Evolutionary conservation across 1,140 invertebrate species (phyloP).

Genomic region (Phthorimaea operculella): DNA sequence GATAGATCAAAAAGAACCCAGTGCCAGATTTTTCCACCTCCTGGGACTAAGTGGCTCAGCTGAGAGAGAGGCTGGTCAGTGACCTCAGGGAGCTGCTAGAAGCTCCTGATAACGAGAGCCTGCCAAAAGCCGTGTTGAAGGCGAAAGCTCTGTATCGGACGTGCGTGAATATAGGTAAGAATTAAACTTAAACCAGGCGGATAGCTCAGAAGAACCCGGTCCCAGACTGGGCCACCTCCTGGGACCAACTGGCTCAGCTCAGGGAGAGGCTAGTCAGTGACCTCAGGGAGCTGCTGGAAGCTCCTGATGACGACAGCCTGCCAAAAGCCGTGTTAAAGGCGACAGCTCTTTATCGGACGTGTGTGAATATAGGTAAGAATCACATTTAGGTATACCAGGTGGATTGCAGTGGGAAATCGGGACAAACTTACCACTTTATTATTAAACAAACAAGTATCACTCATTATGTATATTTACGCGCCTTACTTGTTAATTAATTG

Average conservation of each 20-base stretch:
- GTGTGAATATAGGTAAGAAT: conserved; percentile 65
- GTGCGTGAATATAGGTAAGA: conserved; percentile 73
- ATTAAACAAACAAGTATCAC: too few relatives aligned
- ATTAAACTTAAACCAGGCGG: conserved; percentile 69
- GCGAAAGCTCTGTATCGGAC: conserved; percentile 72
- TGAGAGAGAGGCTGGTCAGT: conserved; percentile 68
- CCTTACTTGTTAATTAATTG: too few relatives aligned
- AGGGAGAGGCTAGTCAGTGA: conserved; percentile 69
- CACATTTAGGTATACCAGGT: too few relatives aligned
- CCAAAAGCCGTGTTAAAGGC: conserved; percentile 70
- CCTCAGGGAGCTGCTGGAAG: conserved; percentile 71
- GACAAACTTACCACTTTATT: too few relatives aligned
- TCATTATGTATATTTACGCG: too few relatives aligned
- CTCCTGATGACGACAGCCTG: conserved; percentile 52
- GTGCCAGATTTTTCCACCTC: conserved; percentile 75
- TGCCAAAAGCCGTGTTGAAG: conserved; percentile 67
- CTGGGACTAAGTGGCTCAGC: conserved; percentile 74
- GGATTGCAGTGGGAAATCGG: too few relatives aligned
- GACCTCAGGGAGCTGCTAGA: conserved; percentile 72
- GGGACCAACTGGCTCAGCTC: conserved; percentile 61
- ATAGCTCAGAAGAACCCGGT: conserved; percentile 74
- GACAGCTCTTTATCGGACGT: conserved; percentile 71
- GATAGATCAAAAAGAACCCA: conserved; percentile 73
- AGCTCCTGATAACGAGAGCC: conserved; percentile 53
- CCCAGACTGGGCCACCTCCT: conserved; percentile 71